phyloP scores from a whole-genome alignment of 1,140 invertebrate genomes.

The Linepithema humile region DNA sequence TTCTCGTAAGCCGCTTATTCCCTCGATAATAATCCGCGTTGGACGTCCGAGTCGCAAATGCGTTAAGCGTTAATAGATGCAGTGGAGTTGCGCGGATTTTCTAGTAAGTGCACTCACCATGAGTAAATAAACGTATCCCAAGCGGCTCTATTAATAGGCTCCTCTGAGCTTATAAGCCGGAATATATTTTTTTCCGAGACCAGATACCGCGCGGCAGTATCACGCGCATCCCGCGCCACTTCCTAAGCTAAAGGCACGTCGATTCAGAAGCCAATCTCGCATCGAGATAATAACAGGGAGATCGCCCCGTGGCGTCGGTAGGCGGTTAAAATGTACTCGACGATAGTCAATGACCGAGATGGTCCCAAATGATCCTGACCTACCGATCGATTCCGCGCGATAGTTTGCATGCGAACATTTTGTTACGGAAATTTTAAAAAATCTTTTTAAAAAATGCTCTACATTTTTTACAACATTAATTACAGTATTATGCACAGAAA shows the following conservation, averaged over 20 bases:
- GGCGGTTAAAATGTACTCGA: not conserved
- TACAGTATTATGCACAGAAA: too few relatives aligned
- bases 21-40: slow-evolving; percentile 36
- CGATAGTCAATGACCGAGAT: slow-evolving; percentile 46
- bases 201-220: slow-evolving; percentile 62
- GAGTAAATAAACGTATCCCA: slow-evolving; percentile 70
- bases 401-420: slow-evolving; percentile 20
- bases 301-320: slow-evolving; percentile 41
- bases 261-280: slow-evolving; percentile 66
- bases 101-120: slow-evolving; percentile 28
- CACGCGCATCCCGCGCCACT: slow-evolving; percentile 26
- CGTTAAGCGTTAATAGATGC: slow-evolving; percentile 67
- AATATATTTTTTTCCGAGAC: slow-evolving; percentile 62
- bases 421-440: too few relatives aligned
- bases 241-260: slow-evolving; percentile 53
- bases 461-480: too few relatives aligned
- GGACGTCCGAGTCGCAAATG: slow-evolving; percentile 11
- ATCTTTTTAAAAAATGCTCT: too few relatives aligned
- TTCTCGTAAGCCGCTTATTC: slow-evolving; percentile 61
- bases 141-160: slow-evolving; percentile 75
- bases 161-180: slow-evolving; percentile 68
- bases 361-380: slow-evolving; percentile 40
- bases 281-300: slow-evolving; percentile 65
- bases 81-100: slow-evolving; percentile 46
- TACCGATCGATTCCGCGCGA: slow-evolving; percentile 37